Conservation (phyloP, 2,113 vertebrate species). For the Antechinus stuartii region DNA sequence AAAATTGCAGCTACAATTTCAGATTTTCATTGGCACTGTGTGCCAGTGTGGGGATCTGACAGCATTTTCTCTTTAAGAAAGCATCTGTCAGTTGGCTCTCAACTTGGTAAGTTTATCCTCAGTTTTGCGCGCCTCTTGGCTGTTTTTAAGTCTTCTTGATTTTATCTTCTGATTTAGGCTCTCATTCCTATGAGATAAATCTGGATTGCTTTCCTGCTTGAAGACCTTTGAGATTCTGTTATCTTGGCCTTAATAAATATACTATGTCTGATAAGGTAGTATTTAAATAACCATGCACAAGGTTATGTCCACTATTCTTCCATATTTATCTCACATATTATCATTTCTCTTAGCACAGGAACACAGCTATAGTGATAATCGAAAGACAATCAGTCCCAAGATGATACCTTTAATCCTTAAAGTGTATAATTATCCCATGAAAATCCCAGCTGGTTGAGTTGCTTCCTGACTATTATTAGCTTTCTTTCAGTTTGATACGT, state of each 20-base stretch:
- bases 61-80: neutral
- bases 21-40: neutral
- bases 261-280: constrained; percentile 2
- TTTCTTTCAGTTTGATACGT: constrained; percentile 63
- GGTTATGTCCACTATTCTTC: neutral
- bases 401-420: constrained; percentile 54
- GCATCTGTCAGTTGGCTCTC: neutral
- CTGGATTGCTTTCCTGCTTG: neutral
- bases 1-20: neutral
- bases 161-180: neutral
- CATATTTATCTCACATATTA: neutral
- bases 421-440: constrained; percentile 59
- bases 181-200: neutral
- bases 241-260: constrained; percentile 38
- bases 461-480: constrained; percentile 67
- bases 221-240: neutral
- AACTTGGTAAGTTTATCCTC: neutral
- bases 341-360: constrained; percentile 17
- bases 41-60: neutral
- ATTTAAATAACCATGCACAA: neutral
- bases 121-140: neutral
- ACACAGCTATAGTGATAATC: constrained; percentile 1
- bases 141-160: neutral
- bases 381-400: constrained; percentile 35
- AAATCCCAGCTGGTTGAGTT: constrained; percentile 50